Conservation (phyloP, 2,113 vertebrate species). For the Cynocephalus volans region DNA sequence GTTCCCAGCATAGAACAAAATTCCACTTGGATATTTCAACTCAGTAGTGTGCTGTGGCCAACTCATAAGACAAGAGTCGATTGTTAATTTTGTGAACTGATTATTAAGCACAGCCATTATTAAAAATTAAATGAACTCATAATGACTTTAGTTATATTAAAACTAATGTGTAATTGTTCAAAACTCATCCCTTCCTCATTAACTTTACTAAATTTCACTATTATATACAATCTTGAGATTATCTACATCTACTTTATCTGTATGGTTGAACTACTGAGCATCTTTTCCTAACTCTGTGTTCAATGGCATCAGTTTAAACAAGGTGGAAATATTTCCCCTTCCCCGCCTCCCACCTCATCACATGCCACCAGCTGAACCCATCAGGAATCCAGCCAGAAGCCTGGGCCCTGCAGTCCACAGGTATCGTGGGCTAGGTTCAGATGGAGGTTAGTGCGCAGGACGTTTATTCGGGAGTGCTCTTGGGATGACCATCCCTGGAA, state of each 20-base stretch:
- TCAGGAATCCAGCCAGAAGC: background rate
- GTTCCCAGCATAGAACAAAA: background rate
- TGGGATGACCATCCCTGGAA: background rate
- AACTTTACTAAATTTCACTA: background rate
- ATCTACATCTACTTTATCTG: background rate
- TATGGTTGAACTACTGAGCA: background rate
- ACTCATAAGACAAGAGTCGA: background rate
- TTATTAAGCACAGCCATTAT: background rate
- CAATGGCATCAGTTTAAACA: background rate
- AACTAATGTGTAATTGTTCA: background rate
- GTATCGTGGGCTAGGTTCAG: background rate
- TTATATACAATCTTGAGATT: background rate
- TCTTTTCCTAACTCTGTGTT: background rate
- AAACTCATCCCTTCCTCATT: background rate
- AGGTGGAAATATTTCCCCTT: background rate
- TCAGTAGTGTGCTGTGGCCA: background rate
- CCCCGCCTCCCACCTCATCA: background rate
- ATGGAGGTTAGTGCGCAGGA: background rate
- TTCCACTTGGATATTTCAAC: background rate
- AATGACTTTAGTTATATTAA: slow-evolving; percentile 1
- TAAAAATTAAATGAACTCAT: slow-evolving; percentile 51
- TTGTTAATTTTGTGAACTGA: background rate
- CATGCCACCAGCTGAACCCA: background rate
- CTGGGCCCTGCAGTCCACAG: no score
- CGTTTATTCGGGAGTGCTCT: background rate